Evolutionary conservation across 1,140 invertebrate genomes (phyloP).

Genomic region (Patella vulgata): DNA sequence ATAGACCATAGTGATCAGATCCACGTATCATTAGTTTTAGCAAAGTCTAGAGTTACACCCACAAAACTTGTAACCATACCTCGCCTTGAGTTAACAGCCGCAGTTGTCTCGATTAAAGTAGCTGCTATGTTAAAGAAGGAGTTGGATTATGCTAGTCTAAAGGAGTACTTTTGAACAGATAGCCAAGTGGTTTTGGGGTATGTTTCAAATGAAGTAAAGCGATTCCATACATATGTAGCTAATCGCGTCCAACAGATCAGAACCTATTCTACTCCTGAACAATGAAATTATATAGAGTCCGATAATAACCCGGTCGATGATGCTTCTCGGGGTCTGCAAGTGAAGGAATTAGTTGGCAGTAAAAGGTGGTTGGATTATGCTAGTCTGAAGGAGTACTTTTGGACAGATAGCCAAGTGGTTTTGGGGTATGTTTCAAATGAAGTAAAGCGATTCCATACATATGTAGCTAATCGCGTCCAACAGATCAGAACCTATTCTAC

Average conservation of each 20-base stretch:
- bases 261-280: slow-evolving; percentile 8
- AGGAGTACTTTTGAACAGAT: slow-evolving; percentile 32
- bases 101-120: slow-evolving; percentile 28
- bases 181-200: slow-evolving; percentile 19
- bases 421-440: slow-evolving; percentile 24
- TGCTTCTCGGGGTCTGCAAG: slow-evolving; percentile 30
- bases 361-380: no score
- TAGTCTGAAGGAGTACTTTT: no score
- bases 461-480: slow-evolving; percentile 19
- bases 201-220: slow-evolving; percentile 15
- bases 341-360: slow-evolving; percentile 10
- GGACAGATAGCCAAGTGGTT: slow-evolving; percentile 27
- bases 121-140: slow-evolving; percentile 18
- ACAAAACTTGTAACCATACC: slow-evolving; percentile 24
- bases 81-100: slow-evolving; percentile 28
- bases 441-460: slow-evolving; percentile 18
- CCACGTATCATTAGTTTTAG: slow-evolving; percentile 35
- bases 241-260: slow-evolving; percentile 26
- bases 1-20: slow-evolving; percentile 6
- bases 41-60: slow-evolving; percentile 35
- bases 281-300: slow-evolving; percentile 27
- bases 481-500: slow-evolving; percentile 19
- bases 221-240: slow-evolving; percentile 25
- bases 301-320: no score
- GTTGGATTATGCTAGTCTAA: slow-evolving; percentile 8